Conservation (phyloP, 1,140 invertebrate species). For the Dendrolimus kikuchii region DNA sequence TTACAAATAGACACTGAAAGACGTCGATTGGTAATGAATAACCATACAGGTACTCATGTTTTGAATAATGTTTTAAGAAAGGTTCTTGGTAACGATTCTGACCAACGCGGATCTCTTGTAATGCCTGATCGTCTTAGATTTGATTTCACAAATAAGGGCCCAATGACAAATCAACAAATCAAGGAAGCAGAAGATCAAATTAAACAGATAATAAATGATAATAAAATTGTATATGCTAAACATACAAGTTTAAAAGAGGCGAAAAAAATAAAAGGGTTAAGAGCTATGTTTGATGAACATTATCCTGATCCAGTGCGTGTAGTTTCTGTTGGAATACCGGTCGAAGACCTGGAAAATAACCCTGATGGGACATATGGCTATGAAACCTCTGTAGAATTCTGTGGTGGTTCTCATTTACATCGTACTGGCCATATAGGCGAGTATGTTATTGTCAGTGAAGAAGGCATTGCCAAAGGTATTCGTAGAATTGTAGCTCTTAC, state of each 20-base stretch:
- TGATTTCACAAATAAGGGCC: constrained; percentile 97
- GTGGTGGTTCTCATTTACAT: constrained; percentile 97
- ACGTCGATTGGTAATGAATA: constrained; percentile 94
- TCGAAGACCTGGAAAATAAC: constrained; percentile 91
- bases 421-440: constrained; percentile 93
- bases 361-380: constrained; percentile 84
- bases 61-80: constrained; percentile 95
- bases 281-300: constrained; percentile 98
- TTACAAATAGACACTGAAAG: constrained; percentile 89
- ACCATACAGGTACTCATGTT: constrained; percentile 99
- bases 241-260: constrained; percentile 88
- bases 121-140: constrained; percentile 96
- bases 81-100: constrained; percentile 91
- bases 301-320: constrained; percentile 99
- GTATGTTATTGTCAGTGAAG: constrained; percentile 97
- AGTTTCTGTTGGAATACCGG: constrained; percentile 93
- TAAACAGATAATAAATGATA: constrained; percentile 84
- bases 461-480: constrained; percentile 99
- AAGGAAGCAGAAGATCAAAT: constrained; percentile 88
- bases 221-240: constrained; percentile 92
- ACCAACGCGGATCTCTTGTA: constrained; percentile 98
- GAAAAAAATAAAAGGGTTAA: constrained; percentile 93
- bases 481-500: constrained; percentile 97
- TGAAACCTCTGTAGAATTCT: constrained; percentile 98
- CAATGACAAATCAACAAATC: constrained; percentile 90